Base-by-base conservation (phyloP, 2,888 invertebrate species). In the Andricus quercusramuli region DNA sequence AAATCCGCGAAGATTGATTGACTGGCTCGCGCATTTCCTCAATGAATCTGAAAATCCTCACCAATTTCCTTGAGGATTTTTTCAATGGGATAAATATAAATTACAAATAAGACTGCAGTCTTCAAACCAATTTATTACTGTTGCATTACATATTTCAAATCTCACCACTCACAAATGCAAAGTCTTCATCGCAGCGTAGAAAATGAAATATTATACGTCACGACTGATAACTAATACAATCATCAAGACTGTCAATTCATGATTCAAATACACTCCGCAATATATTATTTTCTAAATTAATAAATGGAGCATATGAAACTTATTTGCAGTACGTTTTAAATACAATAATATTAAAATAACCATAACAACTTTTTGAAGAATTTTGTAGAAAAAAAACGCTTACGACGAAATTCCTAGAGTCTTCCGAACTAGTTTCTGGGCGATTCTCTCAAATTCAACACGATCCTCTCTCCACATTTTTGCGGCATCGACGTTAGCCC, bases 381-480 rank as follows among this genome's bases (percentile, higher is more conserved):
- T 15, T 44, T 25, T 15, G 2, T 32, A 17, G 9, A n/a, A 67
- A 41, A 67, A 41, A 67, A 41, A 67, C 37, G 37, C 32, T 91
- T 91, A 94, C 70, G 91, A 91, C n/a, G 95, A 94, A 86, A 98
- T 94, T 41, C 97, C 97, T 68, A 99, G 94, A 0, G 99, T 98
- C 94, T 98, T 97, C 86, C 97, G 94, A 37, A 99, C 99, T 86
- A 99, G 95, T 90, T 96, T 95, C 91, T 98, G 96, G 5, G 99
- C 99, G 88, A 98, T 98, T 93, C 95, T 95, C 90, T 99, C 97
- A 92, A 99, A 99, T 92, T 99, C 97, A 20, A 96, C 95, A 20
- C 99, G 94, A 91, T 99, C 97, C 92, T 99, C 99, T 80, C 99
- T 94, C 99, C 99, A 99, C 97, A 99, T 99, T 94, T 99, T 99